Evolutionary conservation across 1,140 invertebrate genomes (phyloP), one percentile per base, ranked within the genome.

Genomic region (Lasioglossum albipes): DNA sequence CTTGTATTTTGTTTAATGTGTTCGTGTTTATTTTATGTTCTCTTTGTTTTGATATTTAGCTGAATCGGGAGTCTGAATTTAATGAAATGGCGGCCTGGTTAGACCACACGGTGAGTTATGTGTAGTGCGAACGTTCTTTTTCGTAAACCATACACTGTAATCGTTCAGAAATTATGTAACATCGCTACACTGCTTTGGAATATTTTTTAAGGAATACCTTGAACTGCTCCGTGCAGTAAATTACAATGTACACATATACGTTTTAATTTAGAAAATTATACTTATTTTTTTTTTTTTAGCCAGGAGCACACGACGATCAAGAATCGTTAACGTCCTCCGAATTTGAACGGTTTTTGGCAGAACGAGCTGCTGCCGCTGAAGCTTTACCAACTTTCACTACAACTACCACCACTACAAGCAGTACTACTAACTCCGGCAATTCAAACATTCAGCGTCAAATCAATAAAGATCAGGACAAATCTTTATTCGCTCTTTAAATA

Each of bases 11-110:
- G 78, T 87, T 84, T 45, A 86, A 82, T 91, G 74, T 88, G 85
- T 89, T 90, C 86, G 79, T 91, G 89, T 87, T 89, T 73, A 66
- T 79, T 79, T 79, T 59, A 4, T 57, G 45, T 65, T 66, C 52
- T 18, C 41, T 49, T 79, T 88, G 79, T 87, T 88, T 88, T 61
- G 84, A 90, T 79, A 87, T 83, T 93, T 87, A 92, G 88, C 93
- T 95, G 96, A 96, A 94, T 94, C 96, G 95, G 86, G 96, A 97
- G 90, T 96, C 96, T 92, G 97, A 98, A 93, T 97, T 98, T 94
- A 97, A 97, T 94, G 97, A 98, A 94, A 98, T 98, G 95, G 97
- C 97, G 87, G 96, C 97, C 89, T 99, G 97, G 97, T 95, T 98
- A 88, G 95, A 95, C 89, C 95, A 94, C 86, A 94, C 94, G 90